Conservation (phyloP, 2,113 vertebrate genomes). For the Anser cygnoides region DNA sequence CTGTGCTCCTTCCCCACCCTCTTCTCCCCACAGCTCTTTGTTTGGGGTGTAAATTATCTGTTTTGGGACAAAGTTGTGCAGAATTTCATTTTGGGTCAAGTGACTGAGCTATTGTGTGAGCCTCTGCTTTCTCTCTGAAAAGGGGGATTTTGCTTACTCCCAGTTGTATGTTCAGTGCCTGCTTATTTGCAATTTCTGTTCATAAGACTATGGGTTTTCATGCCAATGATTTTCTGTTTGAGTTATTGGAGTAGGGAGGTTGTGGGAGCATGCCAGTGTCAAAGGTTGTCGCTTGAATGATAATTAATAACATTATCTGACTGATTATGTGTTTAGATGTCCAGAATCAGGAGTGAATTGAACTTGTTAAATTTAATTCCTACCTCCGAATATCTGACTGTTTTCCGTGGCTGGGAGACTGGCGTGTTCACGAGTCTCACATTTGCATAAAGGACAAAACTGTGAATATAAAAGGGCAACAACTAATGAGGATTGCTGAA, state of each 20-base stretch:
- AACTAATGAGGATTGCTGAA: slow-evolving; percentile 19
- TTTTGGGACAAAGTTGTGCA: slow-evolving; percentile 25
- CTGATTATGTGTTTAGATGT: slow-evolving; percentile 73
- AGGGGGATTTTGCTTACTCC: slow-evolving; percentile 44
- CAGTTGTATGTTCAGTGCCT: slow-evolving; percentile 30
- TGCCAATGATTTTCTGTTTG: slow-evolving; percentile 71
- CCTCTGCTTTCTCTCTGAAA: slow-evolving; percentile 62
- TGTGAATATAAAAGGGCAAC: slow-evolving; percentile 53
- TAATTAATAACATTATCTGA: slow-evolving; percentile 74
- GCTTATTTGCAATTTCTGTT: slow-evolving; percentile 67
- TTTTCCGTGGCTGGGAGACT: slow-evolving; percentile 22
- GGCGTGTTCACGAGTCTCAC: not conserved
- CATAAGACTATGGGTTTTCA: slow-evolving; percentile 56
- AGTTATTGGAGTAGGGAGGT: slow-evolving; percentile 63
- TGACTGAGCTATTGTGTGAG: slow-evolving; percentile 5
- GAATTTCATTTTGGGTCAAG: slow-evolving; percentile 47
- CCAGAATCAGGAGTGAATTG: slow-evolving; percentile 70
- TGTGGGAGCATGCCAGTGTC: slow-evolving; percentile 71
- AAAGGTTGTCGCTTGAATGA: slow-evolving; percentile 70
- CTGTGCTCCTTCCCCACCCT: slow-evolving; percentile 8
- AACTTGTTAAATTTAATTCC: slow-evolving; percentile 73
- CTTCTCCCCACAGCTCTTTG: slow-evolving; percentile 13
- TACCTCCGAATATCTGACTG: slow-evolving; percentile 33
- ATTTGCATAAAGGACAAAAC: slow-evolving; percentile 49
- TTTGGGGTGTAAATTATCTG: slow-evolving; percentile 55